Evolutionary conservation across 1,140 invertebrate genomes (phyloP).

Genomic region (Orussus abietinus): DNA sequence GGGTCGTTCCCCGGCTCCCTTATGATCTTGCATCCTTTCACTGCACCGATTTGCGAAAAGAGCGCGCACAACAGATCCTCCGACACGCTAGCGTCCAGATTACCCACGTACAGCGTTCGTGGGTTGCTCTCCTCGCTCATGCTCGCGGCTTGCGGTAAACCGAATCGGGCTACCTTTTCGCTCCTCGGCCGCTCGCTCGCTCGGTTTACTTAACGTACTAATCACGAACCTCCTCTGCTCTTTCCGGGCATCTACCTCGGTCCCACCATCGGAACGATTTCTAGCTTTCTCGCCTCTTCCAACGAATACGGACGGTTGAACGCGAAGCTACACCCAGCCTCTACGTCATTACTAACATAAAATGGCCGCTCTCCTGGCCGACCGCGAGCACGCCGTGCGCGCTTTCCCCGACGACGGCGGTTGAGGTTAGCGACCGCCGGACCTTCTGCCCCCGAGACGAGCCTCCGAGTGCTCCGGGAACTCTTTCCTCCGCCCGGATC

Average conservation of each 20-base stretch:
- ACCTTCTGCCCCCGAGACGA: conserved; percentile 20
- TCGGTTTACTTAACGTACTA: conserved; percentile 20
- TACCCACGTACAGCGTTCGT: conserved; percentile 93
- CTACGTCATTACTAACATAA: conserved; percentile 47
- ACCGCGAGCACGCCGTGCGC: conserved; percentile 5
- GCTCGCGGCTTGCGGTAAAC: conserved; percentile 23
- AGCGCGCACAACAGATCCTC: conserved; percentile 91
- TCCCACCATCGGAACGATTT: conserved; percentile 22
- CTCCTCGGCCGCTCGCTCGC: conserved; percentile 16
- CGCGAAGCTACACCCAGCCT: conserved; percentile 41
- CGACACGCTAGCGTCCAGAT: conserved; percentile 87
- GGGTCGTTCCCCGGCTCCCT: conserved; percentile 94
- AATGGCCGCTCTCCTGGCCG: conserved; percentile 34
- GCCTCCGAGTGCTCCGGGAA: conserved; percentile 6
- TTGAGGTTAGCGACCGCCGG: too few species aligned
- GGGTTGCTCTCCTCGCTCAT: conserved; percentile 78
- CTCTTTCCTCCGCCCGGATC: not conserved
- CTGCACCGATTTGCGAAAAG: conserved; percentile 92
- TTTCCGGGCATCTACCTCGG: conserved; percentile 23
- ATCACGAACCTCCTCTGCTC: conserved; percentile 24
- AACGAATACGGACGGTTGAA: conserved; percentile 30
- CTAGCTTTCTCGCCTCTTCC: conserved; percentile 24
- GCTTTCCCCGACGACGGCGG: conserved; percentile 10
- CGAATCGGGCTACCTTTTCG: not conserved
- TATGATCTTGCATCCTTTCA: conserved; percentile 98